Evolutionary conservation across 1,140 invertebrate genomes (phyloP).

Genomic region (Camponotus pennsylvanicus): DNA sequence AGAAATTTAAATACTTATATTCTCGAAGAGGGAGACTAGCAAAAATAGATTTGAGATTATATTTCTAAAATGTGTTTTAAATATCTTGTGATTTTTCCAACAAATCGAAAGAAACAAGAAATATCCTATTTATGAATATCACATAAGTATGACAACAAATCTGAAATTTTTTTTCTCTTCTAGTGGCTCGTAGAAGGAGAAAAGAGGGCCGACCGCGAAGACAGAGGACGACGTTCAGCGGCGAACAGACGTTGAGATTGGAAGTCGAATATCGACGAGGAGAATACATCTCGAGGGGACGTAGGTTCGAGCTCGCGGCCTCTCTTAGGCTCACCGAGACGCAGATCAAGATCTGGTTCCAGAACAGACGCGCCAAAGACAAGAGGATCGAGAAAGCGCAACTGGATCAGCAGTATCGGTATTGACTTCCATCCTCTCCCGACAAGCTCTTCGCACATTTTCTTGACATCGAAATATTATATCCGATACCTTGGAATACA

Average conservation of each 20-base stretch:
- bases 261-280: conserved; percentile 96
- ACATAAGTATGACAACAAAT: background rate
- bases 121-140: background rate
- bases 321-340: conserved; percentile 95
- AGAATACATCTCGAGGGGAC: conserved; percentile 95
- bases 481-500: too few relatives aligned
- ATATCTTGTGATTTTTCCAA: background rate
- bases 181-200: conserved; percentile 94
- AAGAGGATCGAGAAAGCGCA: conserved; percentile 98
- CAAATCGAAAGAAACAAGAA: background rate
- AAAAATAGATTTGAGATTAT: too few relatives aligned
- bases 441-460: too few relatives aligned
- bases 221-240: conserved; percentile 97
- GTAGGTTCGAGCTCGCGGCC: conserved; percentile 95
- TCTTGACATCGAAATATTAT: too few relatives aligned
- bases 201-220: conserved; percentile 94
- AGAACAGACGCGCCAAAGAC: conserved; percentile 97
- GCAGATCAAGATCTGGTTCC: conserved; percentile 99
- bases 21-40: too few relatives aligned
- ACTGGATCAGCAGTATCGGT: conserved; percentile 97
- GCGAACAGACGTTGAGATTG: conserved; percentile 95
- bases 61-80: background rate
- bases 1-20: too few relatives aligned
- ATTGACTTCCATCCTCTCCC: conserved; percentile 57
- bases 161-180: background rate